Percentiles rank a stretch among this genome's conserved stretches.
These are phyloP conservation scores for Boulengerochromis microlepis DNA, from an alignment of 2,113 vertebrate species.

Conservation along the genomic window DNA sequence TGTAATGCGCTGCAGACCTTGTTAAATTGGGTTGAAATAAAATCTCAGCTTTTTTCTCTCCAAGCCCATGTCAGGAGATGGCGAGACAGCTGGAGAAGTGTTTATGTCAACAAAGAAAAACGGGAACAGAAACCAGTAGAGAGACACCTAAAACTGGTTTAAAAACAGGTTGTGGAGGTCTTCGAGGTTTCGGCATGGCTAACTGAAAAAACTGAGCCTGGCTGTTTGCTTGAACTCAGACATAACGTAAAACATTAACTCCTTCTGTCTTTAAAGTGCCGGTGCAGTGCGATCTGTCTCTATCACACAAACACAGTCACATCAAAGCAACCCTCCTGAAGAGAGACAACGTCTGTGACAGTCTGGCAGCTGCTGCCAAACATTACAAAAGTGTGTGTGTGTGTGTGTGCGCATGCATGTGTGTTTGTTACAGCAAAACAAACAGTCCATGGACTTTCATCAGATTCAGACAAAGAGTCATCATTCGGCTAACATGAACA, in stretches of 20 bases:
- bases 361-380: conserved; percentile 44
- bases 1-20: background rate
- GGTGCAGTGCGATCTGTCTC: background rate
- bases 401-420: background rate
- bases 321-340: conserved; percentile 28
- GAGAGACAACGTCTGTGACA: conserved; percentile 51
- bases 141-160: background rate
- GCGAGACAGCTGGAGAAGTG: conserved; percentile 15
- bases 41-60: conserved; percentile 20
- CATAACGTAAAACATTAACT: conserved; percentile 10
- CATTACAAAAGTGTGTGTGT: background rate
- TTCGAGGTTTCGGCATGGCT: background rate
- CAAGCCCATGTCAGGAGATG: background rate
- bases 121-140: background rate
- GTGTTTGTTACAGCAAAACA: background rate
- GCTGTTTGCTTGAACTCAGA: background rate
- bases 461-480: background rate
- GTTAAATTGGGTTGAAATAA: conserved; percentile 40
- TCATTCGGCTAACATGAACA: background rate
- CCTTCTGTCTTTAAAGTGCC: background rate
- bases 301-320: background rate
- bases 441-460: conserved; percentile 14
- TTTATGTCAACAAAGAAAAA: background rate
- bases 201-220: background rate
- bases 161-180: background rate